phyloP scores from a whole-genome alignment of 2,888 invertebrate genomes.

The Dyspetes luteomarginatus region DNA sequence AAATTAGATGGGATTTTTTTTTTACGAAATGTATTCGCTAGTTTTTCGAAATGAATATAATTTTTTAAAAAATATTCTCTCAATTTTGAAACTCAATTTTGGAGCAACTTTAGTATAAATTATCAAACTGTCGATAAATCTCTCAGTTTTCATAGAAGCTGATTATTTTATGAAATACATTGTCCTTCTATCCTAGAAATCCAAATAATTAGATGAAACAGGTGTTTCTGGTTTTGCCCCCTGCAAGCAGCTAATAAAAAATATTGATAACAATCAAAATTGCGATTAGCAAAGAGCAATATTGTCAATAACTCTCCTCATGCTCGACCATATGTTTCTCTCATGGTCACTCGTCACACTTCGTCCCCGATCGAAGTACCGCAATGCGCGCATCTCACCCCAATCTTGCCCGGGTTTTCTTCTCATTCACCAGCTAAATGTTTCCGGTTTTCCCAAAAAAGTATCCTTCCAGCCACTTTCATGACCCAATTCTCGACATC shows the following conservation, averaged over 20 bases:
- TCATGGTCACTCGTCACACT: slow-evolving; percentile 31
- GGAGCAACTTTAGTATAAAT: no score
- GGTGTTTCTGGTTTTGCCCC: not conserved
- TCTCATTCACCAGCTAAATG: not conserved
- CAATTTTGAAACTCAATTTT: no score
- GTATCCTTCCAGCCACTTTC: slow-evolving; percentile 19
- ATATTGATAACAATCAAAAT: not conserved
- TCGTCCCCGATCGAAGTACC: slow-evolving; percentile 55
- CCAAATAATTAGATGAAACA: no score
- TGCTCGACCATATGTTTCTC: slow-evolving; percentile 29
- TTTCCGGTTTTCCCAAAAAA: slow-evolving; percentile 28
- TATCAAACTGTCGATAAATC: no score
- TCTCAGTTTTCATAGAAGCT: no score
- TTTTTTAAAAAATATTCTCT: no score
- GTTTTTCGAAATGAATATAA: no score
- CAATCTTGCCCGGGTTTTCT: slow-evolving; percentile 14
- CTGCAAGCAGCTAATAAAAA: not conserved
- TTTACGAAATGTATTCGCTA: no score
- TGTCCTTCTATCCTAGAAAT: no score
- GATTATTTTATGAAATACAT: no score
- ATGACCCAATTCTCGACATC: slow-evolving; percentile 48
- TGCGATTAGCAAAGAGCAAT: slow-evolving; percentile 1
- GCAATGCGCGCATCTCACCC: slow-evolving; percentile 54
- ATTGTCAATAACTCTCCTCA: not conserved
- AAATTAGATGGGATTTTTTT: no score